These are phyloP conservation scores for Drosophila cognata DNA, from an alignment of 2,888 invertebrate species.

Conservation along the genomic window DNA sequence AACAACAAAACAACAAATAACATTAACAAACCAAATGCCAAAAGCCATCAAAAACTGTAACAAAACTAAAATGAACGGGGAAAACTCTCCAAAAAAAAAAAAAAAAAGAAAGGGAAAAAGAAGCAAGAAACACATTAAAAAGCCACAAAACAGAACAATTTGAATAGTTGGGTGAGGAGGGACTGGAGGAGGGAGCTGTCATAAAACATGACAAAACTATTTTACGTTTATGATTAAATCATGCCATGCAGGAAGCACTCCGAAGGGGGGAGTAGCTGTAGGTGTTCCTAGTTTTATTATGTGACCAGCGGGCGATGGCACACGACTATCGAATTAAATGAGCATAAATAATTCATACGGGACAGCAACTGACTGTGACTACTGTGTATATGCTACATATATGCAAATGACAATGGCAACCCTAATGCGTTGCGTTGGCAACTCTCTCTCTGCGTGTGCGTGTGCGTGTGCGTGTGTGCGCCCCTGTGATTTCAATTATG, in stretches of 20 bases:
- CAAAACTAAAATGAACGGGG: constrained; percentile 23
- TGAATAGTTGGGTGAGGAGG: constrained; percentile 32
- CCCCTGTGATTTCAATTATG: constrained; percentile 73
- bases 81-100: constrained; percentile 8
- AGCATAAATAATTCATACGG: constrained; percentile 75
- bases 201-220: constrained; percentile 75
- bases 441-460: constrained; percentile 24
- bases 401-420: constrained; percentile 74
- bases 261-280: neutral
- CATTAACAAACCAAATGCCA: constrained; percentile 56
- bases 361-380: constrained; percentile 7
- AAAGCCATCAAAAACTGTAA: constrained; percentile 63
- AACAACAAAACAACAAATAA: constrained; percentile 38
- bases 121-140: constrained; percentile 51
- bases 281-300: constrained; percentile 50
- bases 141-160: constrained; percentile 50
- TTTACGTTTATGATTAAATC: constrained; percentile 78
- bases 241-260: constrained; percentile 31
- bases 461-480: constrained; percentile 6
- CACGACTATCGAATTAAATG: constrained; percentile 72
- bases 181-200: neutral
- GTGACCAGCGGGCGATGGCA: constrained; percentile 39
- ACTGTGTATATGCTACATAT: neutral
- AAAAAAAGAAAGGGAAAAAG: constrained; percentile 5
- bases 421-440: constrained; percentile 53